Base-by-base conservation (phyloP, 2,113 vertebrate species). In the Peromyscus californicus region DNA sequence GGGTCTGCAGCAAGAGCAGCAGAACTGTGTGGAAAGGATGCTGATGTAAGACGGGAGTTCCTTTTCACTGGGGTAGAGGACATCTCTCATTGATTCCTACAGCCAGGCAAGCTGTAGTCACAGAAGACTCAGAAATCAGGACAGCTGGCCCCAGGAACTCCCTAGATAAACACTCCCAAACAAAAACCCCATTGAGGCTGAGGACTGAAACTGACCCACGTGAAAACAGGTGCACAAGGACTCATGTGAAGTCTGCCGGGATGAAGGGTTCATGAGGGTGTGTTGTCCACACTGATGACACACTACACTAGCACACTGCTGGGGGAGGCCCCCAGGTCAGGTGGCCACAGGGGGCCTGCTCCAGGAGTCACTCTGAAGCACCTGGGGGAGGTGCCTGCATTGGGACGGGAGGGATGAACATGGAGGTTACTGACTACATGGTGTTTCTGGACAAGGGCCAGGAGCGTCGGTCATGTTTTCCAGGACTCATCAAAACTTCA, bases 401-500 rank as follows among this genome's bases (percentile, higher is more conserved):
- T 19, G 90, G 78, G 70, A 36, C 9, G 16, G 88, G 42, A 7
- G 63, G 61, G 17, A 29, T 70, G 12, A 69, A 36, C 63, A 54
- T 16, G 48, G 83, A 78, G 93, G 42, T 72, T 61, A 91, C 65
- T 42, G 59, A 92, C 87, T 29, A 84, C 4, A 45, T 31, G 92
- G 59, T 70, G 17, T 72, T 86, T 75, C 24, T 29, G 84, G 65
- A 96, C 88, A 42, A 2, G 74, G 79, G 67, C 92, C 9, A 26
- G 90, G 12, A 89, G 78, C 87, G 92, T 15, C 57, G n/a, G 31
- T 3, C 16, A 7, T 91, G n/a, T 21, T 95, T 76, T 95, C 87
- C 83, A 63, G 54, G 96, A 94, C 83, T 87, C 79, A 12, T 6
- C 48, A 95, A 97, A 51, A 97, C 84, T 94, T 95, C 94, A 94